These are phyloP conservation scores for Tenualosa ilisha DNA, from an alignment of 2,797 vertebrate species.

Conservation along the genomic window DNA sequence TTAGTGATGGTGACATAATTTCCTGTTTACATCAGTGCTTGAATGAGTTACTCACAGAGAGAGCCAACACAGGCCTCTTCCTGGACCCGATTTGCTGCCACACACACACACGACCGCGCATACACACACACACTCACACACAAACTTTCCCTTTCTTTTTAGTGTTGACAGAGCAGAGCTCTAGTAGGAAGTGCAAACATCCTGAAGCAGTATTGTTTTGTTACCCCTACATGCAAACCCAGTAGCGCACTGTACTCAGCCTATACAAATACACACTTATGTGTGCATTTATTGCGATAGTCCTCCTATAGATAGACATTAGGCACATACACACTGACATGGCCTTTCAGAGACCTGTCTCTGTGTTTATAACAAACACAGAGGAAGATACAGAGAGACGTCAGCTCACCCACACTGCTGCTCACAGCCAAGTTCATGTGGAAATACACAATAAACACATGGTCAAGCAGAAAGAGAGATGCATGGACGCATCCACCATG, in stretches of 20 bases:
- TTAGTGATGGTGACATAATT: constrained; percentile 60
- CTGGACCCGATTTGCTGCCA: constrained; percentile 32
- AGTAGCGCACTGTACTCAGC: neutral
- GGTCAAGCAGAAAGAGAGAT: neutral
- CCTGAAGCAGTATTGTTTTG: constrained; percentile 25
- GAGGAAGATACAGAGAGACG: neutral
- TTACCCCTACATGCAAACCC: neutral
- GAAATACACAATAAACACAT: neutral
- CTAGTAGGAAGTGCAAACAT: constrained; percentile 8
- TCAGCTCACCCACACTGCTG: neutral
- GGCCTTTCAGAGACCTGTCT: neutral
- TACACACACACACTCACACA: constrained; percentile 9
- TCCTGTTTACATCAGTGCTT: constrained; percentile 63
- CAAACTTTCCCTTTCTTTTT: constrained; percentile 10
- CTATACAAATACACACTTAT: neutral
- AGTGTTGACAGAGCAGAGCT: constrained; percentile 4
- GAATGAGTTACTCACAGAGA: constrained; percentile 54
- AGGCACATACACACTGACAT: neutral
- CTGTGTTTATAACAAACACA: neutral
- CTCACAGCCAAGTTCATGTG: neutral
- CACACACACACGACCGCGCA: constrained; percentile 23
- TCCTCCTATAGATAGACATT: too few relatives aligned
- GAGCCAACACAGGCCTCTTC: constrained; percentile 33
- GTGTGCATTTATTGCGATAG: neutral
- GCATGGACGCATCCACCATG: neutral